Evolutionary conservation across 1,140 invertebrate genomes (phyloP), one percentile per base, ranked within the genome.

Genomic region (Papilio dardanus): DNA sequence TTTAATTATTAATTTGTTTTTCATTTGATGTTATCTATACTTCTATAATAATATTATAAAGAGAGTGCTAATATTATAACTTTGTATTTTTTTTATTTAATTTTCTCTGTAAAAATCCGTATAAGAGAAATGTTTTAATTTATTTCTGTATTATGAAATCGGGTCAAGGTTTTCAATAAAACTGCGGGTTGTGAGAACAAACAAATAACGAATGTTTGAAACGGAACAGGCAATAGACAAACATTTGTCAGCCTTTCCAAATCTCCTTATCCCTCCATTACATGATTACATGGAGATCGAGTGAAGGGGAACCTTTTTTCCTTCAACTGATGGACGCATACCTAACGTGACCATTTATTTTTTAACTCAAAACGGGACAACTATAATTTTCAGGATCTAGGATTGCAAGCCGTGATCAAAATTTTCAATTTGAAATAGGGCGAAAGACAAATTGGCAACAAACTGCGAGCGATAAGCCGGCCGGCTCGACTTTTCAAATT

Each of bases 231-330:
- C 33, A 69, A 37, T 40, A 40, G 31, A 40, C 67, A 69, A 69
- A 69, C 67, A 69, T 69, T 69, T 69, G 67, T 69, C 67, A 69
- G 67, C 33, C 67, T 12, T 69, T 69, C 67, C 54, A 62, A 62
- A 62, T 62, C 54, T 58, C 33, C 66, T 69, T 69, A 69, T 40
- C 67, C 67, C 10, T 42, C 33, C 67, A 40, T 35, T 69, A 69
- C 67, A 69, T 69, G 67, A 69, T 69, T 69, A 69, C 19, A 40
- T 69, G 19, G 67, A 40, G 31, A 69, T 37, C 31, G 31, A 21
- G 31, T 69, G 67, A 24, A 69, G 19, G 33, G 31, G 33, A 40
- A 37, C 67, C 33, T 69, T 69, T 69, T 69, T 69, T 28, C 54
- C 10, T 58, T 30, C n/a, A n/a, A 28, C 24, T 62, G 54, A 62